phyloP scores from a whole-genome alignment of 2,888 invertebrate species.

The Meiosimyza decipiens region DNA sequence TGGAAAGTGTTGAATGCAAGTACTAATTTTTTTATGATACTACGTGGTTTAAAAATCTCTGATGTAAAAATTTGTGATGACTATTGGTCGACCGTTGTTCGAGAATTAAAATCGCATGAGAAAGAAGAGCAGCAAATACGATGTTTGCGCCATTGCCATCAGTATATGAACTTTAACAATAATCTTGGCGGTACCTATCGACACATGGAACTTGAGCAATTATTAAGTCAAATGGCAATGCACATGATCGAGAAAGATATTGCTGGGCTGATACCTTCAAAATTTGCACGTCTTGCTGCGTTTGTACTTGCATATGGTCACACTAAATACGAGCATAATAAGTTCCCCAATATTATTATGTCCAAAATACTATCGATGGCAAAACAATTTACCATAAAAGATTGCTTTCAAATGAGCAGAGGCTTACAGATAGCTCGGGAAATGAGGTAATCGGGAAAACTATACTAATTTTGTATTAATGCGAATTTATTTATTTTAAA shows the following conservation, averaged over 20 bases:
- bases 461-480: slow-evolving; percentile 9
- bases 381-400: slow-evolving; percentile 64
- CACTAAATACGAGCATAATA: slow-evolving; percentile 55
- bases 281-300: slow-evolving; percentile 64
- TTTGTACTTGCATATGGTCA: slow-evolving; percentile 68
- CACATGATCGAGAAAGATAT: slow-evolving; percentile 60
- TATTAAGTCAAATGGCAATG: slow-evolving; percentile 63
- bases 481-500: background rate
- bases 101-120: slow-evolving; percentile 55
- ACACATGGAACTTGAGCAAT: slow-evolving; percentile 67
- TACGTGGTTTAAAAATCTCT: slow-evolving; percentile 68
- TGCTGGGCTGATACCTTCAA: slow-evolving; percentile 62
- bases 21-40: slow-evolving; percentile 64
- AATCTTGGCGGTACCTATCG: slow-evolving; percentile 69
- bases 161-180: slow-evolving; percentile 70
- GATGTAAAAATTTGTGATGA: slow-evolving; percentile 66
- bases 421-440: slow-evolving; percentile 66
- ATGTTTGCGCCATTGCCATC: slow-evolving; percentile 66
- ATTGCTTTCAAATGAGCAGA: slow-evolving; percentile 67
- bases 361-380: slow-evolving; percentile 64
- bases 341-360: slow-evolving; percentile 63
- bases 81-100: slow-evolving; percentile 68
- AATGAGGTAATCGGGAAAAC: slow-evolving; percentile 47
- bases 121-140: slow-evolving; percentile 51
- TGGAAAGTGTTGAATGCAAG: slow-evolving; percentile 57